A percentile compares a stretch with the other conserved stretches of the same genome.
Conservation (phyloP, 2,888 invertebrate genomes). For the Elegia similella region DNA sequence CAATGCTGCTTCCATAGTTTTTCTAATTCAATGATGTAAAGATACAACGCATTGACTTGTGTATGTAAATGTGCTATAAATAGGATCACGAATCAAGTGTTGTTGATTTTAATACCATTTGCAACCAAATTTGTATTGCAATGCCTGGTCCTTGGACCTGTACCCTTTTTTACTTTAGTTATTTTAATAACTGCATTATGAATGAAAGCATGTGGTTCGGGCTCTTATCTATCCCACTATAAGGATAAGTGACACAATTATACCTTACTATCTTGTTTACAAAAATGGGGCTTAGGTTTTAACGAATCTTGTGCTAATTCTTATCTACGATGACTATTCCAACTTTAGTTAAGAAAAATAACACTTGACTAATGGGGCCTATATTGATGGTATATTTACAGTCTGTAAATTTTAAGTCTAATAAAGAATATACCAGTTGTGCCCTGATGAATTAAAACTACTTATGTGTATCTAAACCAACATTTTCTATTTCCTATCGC, state of each 20-base stretch:
- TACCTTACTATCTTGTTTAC: background rate
- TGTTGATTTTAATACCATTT: background rate
- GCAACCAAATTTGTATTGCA: background rate
- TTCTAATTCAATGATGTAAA: too few species aligned
- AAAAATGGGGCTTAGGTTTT: background rate
- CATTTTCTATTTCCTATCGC: slow-evolving; percentile 56
- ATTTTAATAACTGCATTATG: background rate
- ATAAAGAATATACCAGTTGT: too few species aligned
- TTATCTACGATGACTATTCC: background rate
- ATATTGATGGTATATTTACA: too few species aligned
- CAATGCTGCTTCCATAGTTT: too few species aligned
- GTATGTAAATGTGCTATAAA: too few species aligned
- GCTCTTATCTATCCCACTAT: background rate
- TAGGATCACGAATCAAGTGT: too few species aligned
- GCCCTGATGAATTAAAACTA: background rate
- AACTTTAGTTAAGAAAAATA: too few species aligned
- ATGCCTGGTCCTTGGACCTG: background rate
- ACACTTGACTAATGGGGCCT: too few species aligned
- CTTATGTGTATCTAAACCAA: slow-evolving; percentile 42
- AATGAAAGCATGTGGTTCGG: slow-evolving; percentile 6
- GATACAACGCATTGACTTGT: too few species aligned
- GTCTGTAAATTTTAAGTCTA: too few species aligned
- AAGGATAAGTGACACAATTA: background rate
- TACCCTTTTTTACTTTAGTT: background rate
- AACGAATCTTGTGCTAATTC: background rate